Evolutionary conservation across 2,797 vertebrate species (phyloP), one percentile per base, ranked within the genome.

Genomic region (Parauchenoglanis punctatus): DNA sequence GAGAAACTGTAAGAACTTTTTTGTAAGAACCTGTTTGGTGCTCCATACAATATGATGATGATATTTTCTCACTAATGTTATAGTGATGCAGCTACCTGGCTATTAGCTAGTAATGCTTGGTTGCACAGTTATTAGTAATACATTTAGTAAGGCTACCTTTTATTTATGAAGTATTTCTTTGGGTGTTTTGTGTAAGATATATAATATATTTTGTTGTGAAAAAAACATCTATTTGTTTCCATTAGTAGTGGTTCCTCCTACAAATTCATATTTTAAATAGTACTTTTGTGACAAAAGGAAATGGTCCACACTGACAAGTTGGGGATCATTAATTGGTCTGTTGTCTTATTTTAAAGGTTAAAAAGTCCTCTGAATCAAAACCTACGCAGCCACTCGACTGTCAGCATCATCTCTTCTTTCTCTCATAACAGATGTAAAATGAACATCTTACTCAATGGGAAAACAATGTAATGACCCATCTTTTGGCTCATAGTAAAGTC

Each of bases 401-500:
- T 40, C 52, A n/a, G 28, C 13, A 72, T 70, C 25, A 28, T 84
- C 31, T 72, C 28, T 10, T 54, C 52, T 61, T 56, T 52, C 73
- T 81, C 52, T 85, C 86, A 87, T 86, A 70, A 40, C 72, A 56
- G 28, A 77, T 28, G n/a, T n/a, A 46, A 80, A 85, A 58, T 65
- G 73, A 82, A 59, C 77, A 58, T 54, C 28, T 52, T 70, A 61
- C 68, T 31, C 73, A 78, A 31, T 31, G 18, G 13, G 49, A 88
- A n/a, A 44, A 18, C 78, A 54, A 58, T 31, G 31, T 78, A 54
- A 83, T 20, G 58, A 67, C 56, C 46, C 40, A 77, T 40, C 35
- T 28, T 52, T 49, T 73, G 54, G 67, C 82, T 87, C 61, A 59
- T 90, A 72, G 35, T 87, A 35, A 58, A 77, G 85, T 88, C 80